These are phyloP conservation scores for Pampus argenteus DNA, from an alignment of 2,797 vertebrate genomes.

Conservation along the genomic window DNA sequence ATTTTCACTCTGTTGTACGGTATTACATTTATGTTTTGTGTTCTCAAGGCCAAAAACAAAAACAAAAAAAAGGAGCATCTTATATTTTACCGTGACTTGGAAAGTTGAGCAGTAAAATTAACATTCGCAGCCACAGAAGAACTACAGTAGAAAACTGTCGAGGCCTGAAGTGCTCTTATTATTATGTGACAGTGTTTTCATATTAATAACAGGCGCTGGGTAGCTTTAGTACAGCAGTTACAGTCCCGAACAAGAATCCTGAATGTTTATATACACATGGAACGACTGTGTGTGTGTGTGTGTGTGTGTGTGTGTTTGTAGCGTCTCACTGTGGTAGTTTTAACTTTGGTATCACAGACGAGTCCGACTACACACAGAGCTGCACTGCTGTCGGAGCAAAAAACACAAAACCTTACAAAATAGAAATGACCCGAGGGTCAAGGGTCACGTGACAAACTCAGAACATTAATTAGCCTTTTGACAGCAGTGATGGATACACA, in stretches of 20 bases:
- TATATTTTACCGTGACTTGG: slow-evolving; percentile 55
- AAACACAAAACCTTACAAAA: slow-evolving; percentile 21
- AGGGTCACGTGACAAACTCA: slow-evolving; percentile 1
- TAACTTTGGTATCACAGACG: slow-evolving; percentile 83
- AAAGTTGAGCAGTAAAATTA: slow-evolving; percentile 69
- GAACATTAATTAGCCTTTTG: slow-evolving; percentile 14
- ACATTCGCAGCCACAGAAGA: slow-evolving; percentile 79
- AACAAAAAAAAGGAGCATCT: slow-evolving; percentile 27
- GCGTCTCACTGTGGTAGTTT: slow-evolving; percentile 67
- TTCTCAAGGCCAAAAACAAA: slow-evolving; percentile 70
- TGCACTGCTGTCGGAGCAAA: slow-evolving; percentile 55
- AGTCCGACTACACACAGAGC: slow-evolving; percentile 63
- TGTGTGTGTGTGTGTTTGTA: slow-evolving; percentile 55
- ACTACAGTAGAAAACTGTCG: slow-evolving; percentile 74
- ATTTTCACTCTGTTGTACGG: slow-evolving; percentile 43
- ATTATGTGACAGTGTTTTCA: slow-evolving; percentile 66
- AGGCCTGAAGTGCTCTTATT: slow-evolving; percentile 69
- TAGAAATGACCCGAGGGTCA: slow-evolving; percentile 20
- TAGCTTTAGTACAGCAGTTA: slow-evolving; percentile 57
- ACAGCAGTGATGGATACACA: slow-evolving; percentile 57
- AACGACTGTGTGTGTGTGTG: slow-evolving; percentile 53
- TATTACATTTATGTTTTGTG: slow-evolving; percentile 44
- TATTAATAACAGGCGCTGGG: slow-evolving; percentile 60
- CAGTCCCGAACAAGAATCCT: slow-evolving; percentile 71
- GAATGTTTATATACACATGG: slow-evolving; percentile 79